Base-by-base conservation (phyloP, 2,888 invertebrate species). In the Congeria kusceri region DNA sequence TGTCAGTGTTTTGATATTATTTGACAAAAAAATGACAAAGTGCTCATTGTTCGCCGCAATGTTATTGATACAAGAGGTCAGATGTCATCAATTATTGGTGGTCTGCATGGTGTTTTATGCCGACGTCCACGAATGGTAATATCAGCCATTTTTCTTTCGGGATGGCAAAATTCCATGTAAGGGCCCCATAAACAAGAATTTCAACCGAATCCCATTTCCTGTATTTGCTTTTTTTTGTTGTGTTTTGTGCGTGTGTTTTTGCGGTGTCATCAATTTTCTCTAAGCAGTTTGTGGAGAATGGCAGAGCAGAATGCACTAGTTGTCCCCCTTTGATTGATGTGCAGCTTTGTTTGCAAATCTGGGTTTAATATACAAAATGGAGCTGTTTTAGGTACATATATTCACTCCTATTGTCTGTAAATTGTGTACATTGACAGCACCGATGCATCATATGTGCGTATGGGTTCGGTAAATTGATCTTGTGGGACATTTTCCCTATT, bases 1-100 rank as follows among this genome's bases (percentile, higher is more conserved):
- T 53, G 20, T 53, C 53, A 53, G 23, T 23, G 25, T 20, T 53
- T 53, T 23, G 53, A 53, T 53, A 53, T 53, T 53, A 53, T 5
- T 53, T 53, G 25, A 53, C 53, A 39, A 11, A 7, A 53, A 53
- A 53, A 53, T 53, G 23, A 53, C 53, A 53, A 20, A 53, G 53
- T 53, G 20, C 53, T 53, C 53, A 5, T 53, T 53, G 53, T 53
- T 25, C n/a, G 20, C 53, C 25, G 1, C 20, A 25, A 9, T 25
- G 25, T 53, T 23, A 53, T 23, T 23, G 53, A 20, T 53, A 53
- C 7, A 23, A 53, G 9, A 53, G 20, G 53, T 53, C 53, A 25
- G 25, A 53, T 53, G 53, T 25, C 53, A 53, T 25, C 53, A 53
- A 18, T 53, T 53, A 53, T 53, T 53, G 3, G 53, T 25, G 53